phyloP scores from a whole-genome alignment of 2,797 vertebrate species.

The Melopsittacus undulatus region DNA sequence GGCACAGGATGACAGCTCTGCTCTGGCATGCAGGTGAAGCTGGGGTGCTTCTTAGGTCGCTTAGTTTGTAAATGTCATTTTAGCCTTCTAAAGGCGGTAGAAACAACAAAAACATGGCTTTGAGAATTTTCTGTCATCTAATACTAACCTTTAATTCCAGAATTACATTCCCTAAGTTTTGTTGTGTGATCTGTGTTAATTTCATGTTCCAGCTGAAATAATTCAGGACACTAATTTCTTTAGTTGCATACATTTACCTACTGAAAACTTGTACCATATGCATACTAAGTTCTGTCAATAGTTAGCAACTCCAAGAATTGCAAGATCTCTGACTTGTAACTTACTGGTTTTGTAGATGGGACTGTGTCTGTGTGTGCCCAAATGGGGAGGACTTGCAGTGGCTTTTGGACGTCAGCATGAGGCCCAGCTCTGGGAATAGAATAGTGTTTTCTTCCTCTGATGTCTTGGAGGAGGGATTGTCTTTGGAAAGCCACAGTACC shows the following conservation, averaged over 20 bases:
- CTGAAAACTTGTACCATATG: not conserved
- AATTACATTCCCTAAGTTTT: not conserved
- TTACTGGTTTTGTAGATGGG: not conserved
- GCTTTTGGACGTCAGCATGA: not conserved
- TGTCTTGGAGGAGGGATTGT: not conserved
- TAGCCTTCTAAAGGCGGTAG: not conserved
- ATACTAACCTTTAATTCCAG: not conserved
- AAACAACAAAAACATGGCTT: not conserved
- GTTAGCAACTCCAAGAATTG: not conserved
- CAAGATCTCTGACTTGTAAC: not conserved
- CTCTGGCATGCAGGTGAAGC: fast-evolving
- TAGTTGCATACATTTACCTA: not conserved
- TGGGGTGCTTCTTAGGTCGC: not conserved
- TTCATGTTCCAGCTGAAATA: not conserved
- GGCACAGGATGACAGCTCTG: not conserved
- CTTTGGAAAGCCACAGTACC: not conserved
- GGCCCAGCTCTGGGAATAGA: not conserved
- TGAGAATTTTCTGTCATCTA: not conserved
- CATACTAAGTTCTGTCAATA: not conserved
- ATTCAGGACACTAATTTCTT: not conserved
- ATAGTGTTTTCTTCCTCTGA: not conserved
- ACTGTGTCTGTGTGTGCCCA: not conserved
- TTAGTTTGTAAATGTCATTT: not conserved
- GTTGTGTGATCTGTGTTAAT: not conserved
- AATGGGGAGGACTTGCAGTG: not conserved